Base-by-base conservation (phyloP, 2,888 invertebrate species). In the Mythimna ferrago region DNA sequence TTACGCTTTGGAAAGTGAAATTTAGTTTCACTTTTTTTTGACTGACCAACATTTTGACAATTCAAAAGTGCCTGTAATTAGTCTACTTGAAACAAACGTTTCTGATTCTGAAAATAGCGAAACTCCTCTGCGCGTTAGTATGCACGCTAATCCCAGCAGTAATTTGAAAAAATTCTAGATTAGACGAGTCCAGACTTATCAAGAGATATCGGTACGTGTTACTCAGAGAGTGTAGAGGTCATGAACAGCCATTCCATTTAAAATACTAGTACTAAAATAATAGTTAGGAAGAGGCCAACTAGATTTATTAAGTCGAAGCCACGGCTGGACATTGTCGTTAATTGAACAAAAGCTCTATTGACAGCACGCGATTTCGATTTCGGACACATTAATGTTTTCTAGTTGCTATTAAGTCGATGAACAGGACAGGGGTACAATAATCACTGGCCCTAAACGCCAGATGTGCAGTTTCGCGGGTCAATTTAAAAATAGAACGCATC, bases 401-500 rank as follows among this genome's bases (percentile, higher is more conserved):
- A 70, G 53, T 64, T 21, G 41, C 16, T 54, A 66, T 67, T 66
- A 66, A 26, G 21, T 54, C 53, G 14, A 64, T 35, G 75, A 60
- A 64, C 76, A 44, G 80, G 41, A 80, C 66, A 48, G 16, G 48
- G 48, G 48, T 48, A 48, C 48, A 58, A 78, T 68, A 74, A 83
- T 81, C 54, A 83, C 54, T n/a, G 19, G 57, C 63, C 74, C 74
- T 70, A 51, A 75, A 32, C 66, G 81, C 68, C 81, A 81, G 81
- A 83, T 81, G 81, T 80, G 68, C 63, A 79, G 60, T 69, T 78
- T 56, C 66, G 83, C 69, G 66, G 81, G 81, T 14, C 16, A 44
- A 66, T 80, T 81, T 70, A 81, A 83, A 81, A 81, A 83, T 76
- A 81, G 84, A 81, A 76, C 51, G 61, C 84, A 64, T 66, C 66